phyloP scores from a whole-genome alignment of 2,113 vertebrate genomes.

The Thalassarche chlororhynchos region DNA sequence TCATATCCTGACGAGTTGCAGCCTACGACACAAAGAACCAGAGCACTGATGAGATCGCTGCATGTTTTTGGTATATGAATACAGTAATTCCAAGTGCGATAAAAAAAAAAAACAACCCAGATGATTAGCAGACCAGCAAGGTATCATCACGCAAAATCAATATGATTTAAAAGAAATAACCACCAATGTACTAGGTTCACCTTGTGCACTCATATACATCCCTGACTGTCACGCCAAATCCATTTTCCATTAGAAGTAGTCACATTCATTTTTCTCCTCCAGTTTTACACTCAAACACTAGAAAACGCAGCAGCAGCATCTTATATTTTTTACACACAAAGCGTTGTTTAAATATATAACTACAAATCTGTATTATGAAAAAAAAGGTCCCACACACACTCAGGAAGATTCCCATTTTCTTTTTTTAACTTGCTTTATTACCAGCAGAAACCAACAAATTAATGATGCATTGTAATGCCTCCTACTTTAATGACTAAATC shows the following conservation, averaged over 20 bases:
- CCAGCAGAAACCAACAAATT: background rate
- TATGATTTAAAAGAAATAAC: background rate
- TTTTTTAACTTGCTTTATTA: background rate
- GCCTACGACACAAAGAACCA: constrained; percentile 73
- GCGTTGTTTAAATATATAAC: background rate
- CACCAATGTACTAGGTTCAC: background rate
- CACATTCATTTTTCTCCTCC: background rate
- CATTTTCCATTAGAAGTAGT: background rate
- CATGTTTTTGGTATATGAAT: rapidly evolving
- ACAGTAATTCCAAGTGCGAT: background rate
- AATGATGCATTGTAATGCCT: background rate
- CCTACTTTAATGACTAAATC: background rate
- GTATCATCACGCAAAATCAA: background rate
- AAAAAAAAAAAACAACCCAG: background rate
- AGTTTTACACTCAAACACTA: background rate
- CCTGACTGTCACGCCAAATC: background rate
- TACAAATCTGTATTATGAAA: background rate
- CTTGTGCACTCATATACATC: too few relatives aligned
- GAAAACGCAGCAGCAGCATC: background rate
- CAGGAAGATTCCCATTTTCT: background rate
- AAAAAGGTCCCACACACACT: background rate
- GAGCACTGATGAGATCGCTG: background rate
- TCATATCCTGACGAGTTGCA: constrained; percentile 89
- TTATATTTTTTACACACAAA: background rate
- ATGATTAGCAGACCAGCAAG: background rate